Evolutionary conservation across 2,888 invertebrate species (phyloP).

Genomic region (Drosophila nigritarsus): DNA sequence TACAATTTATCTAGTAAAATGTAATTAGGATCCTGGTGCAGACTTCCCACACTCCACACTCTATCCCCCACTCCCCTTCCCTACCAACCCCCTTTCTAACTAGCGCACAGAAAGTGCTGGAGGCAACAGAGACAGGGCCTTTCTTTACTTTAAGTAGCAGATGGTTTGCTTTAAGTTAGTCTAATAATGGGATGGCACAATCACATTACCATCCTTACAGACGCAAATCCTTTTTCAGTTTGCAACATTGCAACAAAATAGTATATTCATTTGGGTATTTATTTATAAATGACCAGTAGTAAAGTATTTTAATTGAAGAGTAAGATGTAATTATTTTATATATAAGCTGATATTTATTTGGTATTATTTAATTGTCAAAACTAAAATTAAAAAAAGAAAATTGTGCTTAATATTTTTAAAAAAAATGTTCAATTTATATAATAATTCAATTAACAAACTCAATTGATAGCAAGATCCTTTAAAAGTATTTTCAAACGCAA

Average conservation of each 20-base stretch:
- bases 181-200: constrained; percentile 30
- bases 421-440: too few relatives aligned
- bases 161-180: constrained; percentile 60
- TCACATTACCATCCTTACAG: constrained; percentile 41
- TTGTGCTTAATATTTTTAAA: too few relatives aligned
- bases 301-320: not conserved
- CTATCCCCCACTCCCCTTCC: not conserved
- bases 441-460: not conserved
- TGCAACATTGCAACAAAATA: not conserved
- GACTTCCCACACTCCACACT: constrained; percentile 38
- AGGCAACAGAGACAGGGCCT: constrained; percentile 8
- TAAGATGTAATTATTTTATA: not conserved
- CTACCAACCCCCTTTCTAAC: not conserved
- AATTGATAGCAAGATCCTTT: not conserved
- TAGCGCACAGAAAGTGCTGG: constrained; percentile 6
- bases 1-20: constrained; percentile 84
- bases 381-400: too few relatives aligned
- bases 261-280: not conserved
- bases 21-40: constrained; percentile 83
- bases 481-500: not conserved
- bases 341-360: not conserved
- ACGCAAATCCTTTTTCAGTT: not conserved
- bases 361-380: not conserved
- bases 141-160: constrained; percentile 62
- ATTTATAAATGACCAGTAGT: not conserved